phyloP scores from a whole-genome alignment of 64 coral and sea anemone species.

The Montipora foliosa region DNA sequence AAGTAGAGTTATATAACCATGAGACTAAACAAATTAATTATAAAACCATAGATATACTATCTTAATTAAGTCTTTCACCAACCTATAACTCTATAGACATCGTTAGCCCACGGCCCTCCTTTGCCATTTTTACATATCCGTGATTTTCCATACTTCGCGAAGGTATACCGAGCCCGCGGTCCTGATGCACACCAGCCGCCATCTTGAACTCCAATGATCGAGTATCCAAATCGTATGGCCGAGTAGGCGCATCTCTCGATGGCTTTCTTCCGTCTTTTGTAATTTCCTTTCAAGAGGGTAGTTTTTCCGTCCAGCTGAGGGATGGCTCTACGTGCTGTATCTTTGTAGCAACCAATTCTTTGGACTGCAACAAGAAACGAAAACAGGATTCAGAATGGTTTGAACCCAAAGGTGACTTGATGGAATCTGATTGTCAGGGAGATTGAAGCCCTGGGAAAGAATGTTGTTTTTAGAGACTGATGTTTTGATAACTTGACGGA shows the following conservation, averaged over 20 bases:
- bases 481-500: too few species aligned
- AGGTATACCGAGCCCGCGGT: conserved; percentile 16
- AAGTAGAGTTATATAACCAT: too few species aligned
- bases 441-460: too few species aligned
- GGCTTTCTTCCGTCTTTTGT: conserved; percentile 4
- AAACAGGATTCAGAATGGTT: too few species aligned
- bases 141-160: conserved; percentile 51
- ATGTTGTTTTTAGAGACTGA: too few species aligned
- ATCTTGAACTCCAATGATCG: conserved; percentile 57
- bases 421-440: too few species aligned
- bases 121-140: conserved; percentile 39
- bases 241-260: conserved; percentile 33
- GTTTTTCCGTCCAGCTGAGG: conserved; percentile 14
- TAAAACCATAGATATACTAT: too few species aligned
- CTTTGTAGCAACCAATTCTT: conserved; percentile 39
- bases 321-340: conserved; percentile 25
- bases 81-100: conserved; percentile 54
- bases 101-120: conserved; percentile 70
- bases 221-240: background rate
- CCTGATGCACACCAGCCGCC: conserved; percentile 47
- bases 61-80: too few species aligned
- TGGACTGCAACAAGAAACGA: background rate
- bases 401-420: too few species aligned
- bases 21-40: too few species aligned
- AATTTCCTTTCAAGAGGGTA: conserved; percentile 8